Base-by-base conservation (phyloP, 2,888 invertebrate species). In the Eurytoma adleriae region DNA sequence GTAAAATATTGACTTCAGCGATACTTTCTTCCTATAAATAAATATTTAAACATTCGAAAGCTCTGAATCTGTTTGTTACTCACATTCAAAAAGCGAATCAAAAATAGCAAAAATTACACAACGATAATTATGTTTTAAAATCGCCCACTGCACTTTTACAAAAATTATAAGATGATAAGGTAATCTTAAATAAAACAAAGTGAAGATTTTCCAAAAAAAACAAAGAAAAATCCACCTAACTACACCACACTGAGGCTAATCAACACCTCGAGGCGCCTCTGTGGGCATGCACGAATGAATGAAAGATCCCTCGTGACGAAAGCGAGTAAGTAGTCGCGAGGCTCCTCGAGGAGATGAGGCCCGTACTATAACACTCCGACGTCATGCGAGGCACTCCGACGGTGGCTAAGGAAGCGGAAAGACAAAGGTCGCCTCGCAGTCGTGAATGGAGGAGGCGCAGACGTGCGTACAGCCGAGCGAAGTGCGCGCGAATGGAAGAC, bases 271-370 rank as follows among this genome's bases (percentile, higher is more conserved):
- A 24, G 7, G 13, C 69, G 4, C 2, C 3, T 12, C 56, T 3
- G 0, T n/a, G 56, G 24, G 27, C 50, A 61, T 20, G 56, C 48
- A 13, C 66, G 64, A 57, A 75, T 61, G 79, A 79, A 75, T 75
- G 75, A 74, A 66, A 75, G 61, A 75, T 79, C 75, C 64, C 79
- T 70, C 70, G 56, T 73, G 62, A 64, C 74, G 57, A 62, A 62
- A 62, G 62, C 62, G n/a, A 66, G 14, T 27, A 30, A 30, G 48
- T 12, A 50, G 52, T 50, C 64, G 40, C n/a, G 20, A 0, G 48
- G 12, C 54, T 54, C 3, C 54, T 54, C 2, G n/a, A 54, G 54
- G 4, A n/a, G 16, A 2, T 24, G 16, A 54, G 50, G 24, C 24
- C 24, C 27, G 52, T 13, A 7, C 10, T 7, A 10, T 4, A 40